Conservation (phyloP, 2,113 vertebrate genomes). For the Microcebus ravelobensis region DNA sequence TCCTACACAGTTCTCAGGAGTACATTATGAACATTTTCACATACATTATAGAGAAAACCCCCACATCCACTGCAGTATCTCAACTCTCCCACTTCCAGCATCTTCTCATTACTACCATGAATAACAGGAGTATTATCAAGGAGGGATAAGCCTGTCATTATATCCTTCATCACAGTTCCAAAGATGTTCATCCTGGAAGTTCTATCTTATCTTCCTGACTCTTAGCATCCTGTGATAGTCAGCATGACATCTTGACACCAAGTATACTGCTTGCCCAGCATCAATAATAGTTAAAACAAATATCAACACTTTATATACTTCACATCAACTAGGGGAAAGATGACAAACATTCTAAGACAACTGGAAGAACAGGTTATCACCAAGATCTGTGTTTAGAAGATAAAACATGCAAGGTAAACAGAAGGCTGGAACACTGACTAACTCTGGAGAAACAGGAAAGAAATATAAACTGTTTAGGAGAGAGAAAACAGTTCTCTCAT, state of each 20-base stretch:
- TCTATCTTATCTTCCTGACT: conserved; percentile 64
- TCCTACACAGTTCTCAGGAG: not conserved
- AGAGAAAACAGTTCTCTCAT: conserved; percentile 23
- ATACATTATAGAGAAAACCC: conserved; percentile 11
- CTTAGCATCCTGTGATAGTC: conserved; percentile 67
- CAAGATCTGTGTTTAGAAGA: conserved; percentile 84
- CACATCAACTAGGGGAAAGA: conserved; percentile 33
- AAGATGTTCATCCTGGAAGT: conserved; percentile 55
- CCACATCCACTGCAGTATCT: conserved; percentile 31
- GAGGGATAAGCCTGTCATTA: conserved; percentile 44
- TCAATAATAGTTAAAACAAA: conserved; percentile 82
- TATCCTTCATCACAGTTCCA: conserved; percentile 25
- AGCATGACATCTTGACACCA: conserved; percentile 76
- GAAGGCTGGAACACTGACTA: conserved; percentile 79
- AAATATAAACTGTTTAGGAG: conserved; percentile 41
- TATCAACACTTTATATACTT: conserved; percentile 74
- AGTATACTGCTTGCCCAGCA: conserved; percentile 78
- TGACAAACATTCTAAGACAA: conserved; percentile 62
- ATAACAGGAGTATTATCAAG: conserved; percentile 3
- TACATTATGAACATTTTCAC: conserved; percentile 53
- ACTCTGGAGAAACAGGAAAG: conserved; percentile 42
- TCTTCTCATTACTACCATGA: conserved; percentile 9
- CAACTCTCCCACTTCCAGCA: conserved; percentile 34
- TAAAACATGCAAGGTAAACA: conserved; percentile 88
- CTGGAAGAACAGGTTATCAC: conserved; percentile 67